Conservation (phyloP, 2,888 invertebrate genomes). For the Caenorhabditis angaria region DNA sequence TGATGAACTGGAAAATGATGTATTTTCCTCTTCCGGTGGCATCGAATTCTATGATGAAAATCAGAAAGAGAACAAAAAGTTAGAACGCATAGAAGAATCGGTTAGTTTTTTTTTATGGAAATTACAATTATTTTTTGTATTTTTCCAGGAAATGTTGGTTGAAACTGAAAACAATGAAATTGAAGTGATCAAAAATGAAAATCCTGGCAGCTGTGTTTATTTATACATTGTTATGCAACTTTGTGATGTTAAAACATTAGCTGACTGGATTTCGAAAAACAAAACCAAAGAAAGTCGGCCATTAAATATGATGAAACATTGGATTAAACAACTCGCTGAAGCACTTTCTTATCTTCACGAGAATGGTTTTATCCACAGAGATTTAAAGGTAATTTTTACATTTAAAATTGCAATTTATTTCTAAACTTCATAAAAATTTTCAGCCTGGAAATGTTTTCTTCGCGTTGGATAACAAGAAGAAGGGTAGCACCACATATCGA, state of each 20-base stretch:
- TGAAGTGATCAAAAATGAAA: conserved; percentile 20
- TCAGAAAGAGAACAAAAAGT: conserved; percentile 15
- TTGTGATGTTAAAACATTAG: conserved; percentile 78
- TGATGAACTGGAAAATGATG: neutral
- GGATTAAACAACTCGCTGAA: conserved; percentile 87
- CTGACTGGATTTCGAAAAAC: conserved; percentile 82
- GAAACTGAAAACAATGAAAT: conserved; percentile 34
- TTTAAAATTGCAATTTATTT: neutral
- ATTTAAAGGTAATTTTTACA: conserved; percentile 37
- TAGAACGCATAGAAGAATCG: conserved; percentile 22
- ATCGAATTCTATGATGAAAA: conserved; percentile 26
- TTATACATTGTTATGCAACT: conserved; percentile 52
- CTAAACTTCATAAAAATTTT: conserved; percentile 61
- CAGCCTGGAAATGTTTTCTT: conserved; percentile 92
- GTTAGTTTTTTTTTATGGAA: neutral
- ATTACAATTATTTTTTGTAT: neutral
- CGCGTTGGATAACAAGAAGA: conserved; percentile 81
- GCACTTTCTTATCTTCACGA: conserved; percentile 95
- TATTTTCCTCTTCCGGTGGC: conserved; percentile 23
- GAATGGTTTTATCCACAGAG: conserved; percentile 85
- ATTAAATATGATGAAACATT: conserved; percentile 38
- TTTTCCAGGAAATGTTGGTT: conserved; percentile 32
- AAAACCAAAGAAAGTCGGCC: conserved; percentile 39
- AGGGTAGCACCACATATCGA: conserved; percentile 7
- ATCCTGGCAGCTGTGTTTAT: conserved; percentile 26